These are phyloP conservation scores for Heloderma charlesbogerti DNA, from an alignment of 2,113 vertebrate species.

Conservation along the genomic window DNA sequence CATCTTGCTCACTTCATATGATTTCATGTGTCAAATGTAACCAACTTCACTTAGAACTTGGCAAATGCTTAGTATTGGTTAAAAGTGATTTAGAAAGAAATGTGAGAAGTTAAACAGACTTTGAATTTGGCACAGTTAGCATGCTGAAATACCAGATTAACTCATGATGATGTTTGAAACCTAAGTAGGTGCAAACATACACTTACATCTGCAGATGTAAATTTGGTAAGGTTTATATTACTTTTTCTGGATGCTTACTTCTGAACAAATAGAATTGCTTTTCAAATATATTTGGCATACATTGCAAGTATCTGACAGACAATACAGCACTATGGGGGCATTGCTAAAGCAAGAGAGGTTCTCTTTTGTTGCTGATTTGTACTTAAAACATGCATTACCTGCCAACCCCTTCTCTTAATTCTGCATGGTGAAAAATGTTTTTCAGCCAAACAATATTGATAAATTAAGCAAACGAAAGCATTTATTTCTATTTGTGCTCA, in stretches of 20 bases:
- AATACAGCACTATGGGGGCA: background rate
- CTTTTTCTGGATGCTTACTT: background rate
- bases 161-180: constrained; percentile 23
- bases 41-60: background rate
- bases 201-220: background rate
- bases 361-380: constrained; percentile 6
- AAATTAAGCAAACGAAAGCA: background rate
- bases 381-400: background rate
- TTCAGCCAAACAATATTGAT: background rate
- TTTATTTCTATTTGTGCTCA: background rate
- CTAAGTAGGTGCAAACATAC: background rate
- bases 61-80: background rate
- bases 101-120: constrained; percentile 13
- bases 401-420: background rate
- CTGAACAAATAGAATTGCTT: constrained; percentile 5
- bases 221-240: background rate
- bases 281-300: background rate
- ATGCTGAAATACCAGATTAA: constrained; percentile 10
- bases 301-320: background rate
- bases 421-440: background rate
- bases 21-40: background rate
- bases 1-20: background rate
- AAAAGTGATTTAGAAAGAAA: background rate
- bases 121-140: background rate
- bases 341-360: background rate